Evolutionary conservation across 64 coral and sea anemone species (phyloP), one percentile per base, ranked within the genome.

Genomic region (Catalaphyllia jardinei): DNA sequence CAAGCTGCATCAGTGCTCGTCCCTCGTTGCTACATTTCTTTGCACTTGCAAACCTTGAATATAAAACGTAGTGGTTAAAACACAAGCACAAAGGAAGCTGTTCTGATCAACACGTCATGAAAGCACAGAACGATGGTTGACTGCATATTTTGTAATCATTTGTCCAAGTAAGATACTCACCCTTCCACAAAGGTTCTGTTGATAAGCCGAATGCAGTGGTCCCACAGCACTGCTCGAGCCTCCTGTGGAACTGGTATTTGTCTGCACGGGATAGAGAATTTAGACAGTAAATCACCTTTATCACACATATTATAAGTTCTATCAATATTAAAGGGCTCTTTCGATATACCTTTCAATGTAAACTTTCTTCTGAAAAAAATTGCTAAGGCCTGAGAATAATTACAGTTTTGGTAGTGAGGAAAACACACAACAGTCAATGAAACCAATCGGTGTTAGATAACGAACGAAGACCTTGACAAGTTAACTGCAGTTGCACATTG

Each of bases 1-100:
- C 97, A 31, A 99, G 88, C 46, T 95, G 97, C 97, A 99, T 99
- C 54, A 99, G 82, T 16, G 97, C 97, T 69, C 97, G 90, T 11
- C 97, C 97, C 79, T 99, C 97, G 73, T 99, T 99, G 80, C 93
- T 99, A 64, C 97, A 99, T 72, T 99, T 99, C 73, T 91, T 99
- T 4, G 97, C 88, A 73, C 97, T 91, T 62, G 97, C 88, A 91
- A 95, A 99, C 73, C 97, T 99, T 73, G 33, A 39, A 28, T 52
- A 59, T 13, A 24, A 57, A 52, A 29, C 27, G 0, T 38, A 38
- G 8, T 17, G 27, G 25, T 55, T 31, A 51, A 10, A 24, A 22
- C 42, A 46, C 42, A 46, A 46, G 42, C 42, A 46, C 3, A 46
- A 46, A 46, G 42, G 42, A 46, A 46, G 42, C 42, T 46, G 6